Conservation (phyloP, 2,113 vertebrate species). For the Australoheros scitulus region DNA sequence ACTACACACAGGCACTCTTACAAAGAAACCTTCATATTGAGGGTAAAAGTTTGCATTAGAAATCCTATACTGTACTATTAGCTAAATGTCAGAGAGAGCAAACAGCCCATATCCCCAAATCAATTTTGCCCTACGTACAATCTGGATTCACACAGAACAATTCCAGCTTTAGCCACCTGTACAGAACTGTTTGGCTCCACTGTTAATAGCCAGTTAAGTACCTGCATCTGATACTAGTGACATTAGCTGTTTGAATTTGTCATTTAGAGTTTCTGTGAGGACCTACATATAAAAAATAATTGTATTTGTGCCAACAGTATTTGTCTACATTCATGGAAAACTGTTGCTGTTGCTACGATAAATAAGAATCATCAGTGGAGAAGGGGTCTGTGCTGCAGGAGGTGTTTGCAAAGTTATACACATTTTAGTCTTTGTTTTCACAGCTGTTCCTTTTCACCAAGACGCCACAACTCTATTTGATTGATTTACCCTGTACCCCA, state of each 20-base stretch:
- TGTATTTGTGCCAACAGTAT: too few relatives aligned
- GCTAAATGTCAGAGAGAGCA: too few relatives aligned
- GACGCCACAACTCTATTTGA: background rate
- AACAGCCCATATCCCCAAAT: background rate
- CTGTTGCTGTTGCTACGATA: background rate
- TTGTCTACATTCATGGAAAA: too few relatives aligned
- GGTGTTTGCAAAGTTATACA: background rate
- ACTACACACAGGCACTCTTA: background rate
- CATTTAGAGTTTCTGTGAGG: too few relatives aligned
- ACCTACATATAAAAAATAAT: too few relatives aligned
- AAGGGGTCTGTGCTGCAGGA: background rate
- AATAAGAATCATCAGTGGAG: background rate
- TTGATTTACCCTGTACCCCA: constrained; percentile 4
- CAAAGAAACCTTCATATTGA: background rate
- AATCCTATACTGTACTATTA: background rate
- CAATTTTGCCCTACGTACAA: too few relatives aligned
- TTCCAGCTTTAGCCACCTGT: background rate
- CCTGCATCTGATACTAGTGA: background rate
- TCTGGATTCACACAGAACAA: too few relatives aligned
- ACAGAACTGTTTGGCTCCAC: background rate
- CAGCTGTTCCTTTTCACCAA: background rate
- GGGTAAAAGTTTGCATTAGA: background rate
- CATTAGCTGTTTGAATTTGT: background rate
- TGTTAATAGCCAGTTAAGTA: background rate
- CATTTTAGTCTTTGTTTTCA: background rate